Base-by-base conservation (phyloP, 2,888 invertebrate genomes). In the Cataglyphis altisquamis region DNA sequence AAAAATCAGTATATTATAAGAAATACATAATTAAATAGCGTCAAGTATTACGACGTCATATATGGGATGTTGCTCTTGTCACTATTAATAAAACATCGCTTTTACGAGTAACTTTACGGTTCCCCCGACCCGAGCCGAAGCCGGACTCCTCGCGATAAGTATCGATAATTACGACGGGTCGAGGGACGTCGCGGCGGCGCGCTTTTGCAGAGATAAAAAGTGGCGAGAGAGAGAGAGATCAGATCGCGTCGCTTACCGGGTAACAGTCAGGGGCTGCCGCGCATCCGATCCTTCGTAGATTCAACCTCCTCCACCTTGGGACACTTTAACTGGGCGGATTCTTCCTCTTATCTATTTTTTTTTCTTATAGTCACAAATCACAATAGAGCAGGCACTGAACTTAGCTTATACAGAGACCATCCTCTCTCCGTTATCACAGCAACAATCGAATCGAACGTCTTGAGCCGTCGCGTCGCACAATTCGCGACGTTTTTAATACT, bases 211-310 rank as follows among this genome's bases (percentile, higher is more conserved):
- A 52, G 39, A 52, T 48, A 72, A 75, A 83, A 48, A 74, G 73
- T 74, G 25, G 52, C 55, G 67, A 80, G 70, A 25, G 25, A 25
- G 70, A 80, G 77, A 62, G 68, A 80, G 81, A 67, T 74, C 39
- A 84, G 41, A 67, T 87, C 64, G 52, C n/a, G 25, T 86, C 57
- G 86, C 92, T 92, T 91, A 91, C 91, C 91, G 87, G 84, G 74
- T 89, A 78, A 83, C 75, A 77, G 84, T 88, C 85, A 87, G 82
- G 87, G 84, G 82, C 85, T 75, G 32, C 60, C 82, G 85, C 80
- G 78, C 91, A 92, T 92, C 86, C 90, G 91, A 86, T 87, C 85
- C 66, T 89, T 83, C 64, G 68, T 84, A 84, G 86, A 87, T 82
- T 90, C 88, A 88, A 89, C 85, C 87, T 84, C 86, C 83, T 86